Percentiles rank a stretch among this genome's conserved stretches.
Evolutionary conservation across 2,888 invertebrate species (phyloP).

Genomic region (Oxystoma pomonae): DNA sequence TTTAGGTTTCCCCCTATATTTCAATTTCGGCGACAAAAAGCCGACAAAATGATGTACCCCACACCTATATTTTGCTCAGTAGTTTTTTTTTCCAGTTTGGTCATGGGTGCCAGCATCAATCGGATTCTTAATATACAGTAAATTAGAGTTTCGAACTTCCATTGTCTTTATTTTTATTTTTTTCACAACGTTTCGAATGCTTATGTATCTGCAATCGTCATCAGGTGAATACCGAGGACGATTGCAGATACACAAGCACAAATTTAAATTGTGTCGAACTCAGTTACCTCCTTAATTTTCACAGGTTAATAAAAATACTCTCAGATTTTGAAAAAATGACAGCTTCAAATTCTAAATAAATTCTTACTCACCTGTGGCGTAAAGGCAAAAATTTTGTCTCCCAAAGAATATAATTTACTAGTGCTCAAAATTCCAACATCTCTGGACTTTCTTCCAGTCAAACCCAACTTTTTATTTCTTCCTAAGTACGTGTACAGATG

Average conservation of each 20-base stretch:
- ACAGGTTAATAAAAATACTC: not conserved
- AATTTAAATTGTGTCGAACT: constrained; percentile 11
- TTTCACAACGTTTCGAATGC: too few relatives aligned
- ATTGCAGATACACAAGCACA: constrained; percentile 17
- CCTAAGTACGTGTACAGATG: constrained; percentile 95
- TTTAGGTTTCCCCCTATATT: too few relatives aligned
- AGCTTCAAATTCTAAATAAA: not conserved
- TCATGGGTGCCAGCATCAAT: too few relatives aligned
- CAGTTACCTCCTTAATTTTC: not conserved
- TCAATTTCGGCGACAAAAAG: too few relatives aligned
- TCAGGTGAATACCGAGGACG: too few relatives aligned
- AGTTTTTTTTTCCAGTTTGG: too few relatives aligned
- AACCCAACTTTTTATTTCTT: constrained; percentile 85
- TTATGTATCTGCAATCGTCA: too few relatives aligned
- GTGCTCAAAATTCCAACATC: constrained; percentile 98
- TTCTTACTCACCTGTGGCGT: constrained; percentile 84
- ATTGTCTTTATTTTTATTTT: too few relatives aligned
- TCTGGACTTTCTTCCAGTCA: constrained; percentile 92
- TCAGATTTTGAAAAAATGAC: not conserved
- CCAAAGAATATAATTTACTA: constrained; percentile 93
- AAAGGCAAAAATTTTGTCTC: constrained; percentile 95
- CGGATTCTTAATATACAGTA: not conserved
- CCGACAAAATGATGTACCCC: too few relatives aligned
- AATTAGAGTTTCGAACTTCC: too few relatives aligned
- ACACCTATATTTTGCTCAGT: too few relatives aligned